These are phyloP conservation scores for Vulpes lagopus DNA, from an alignment of 2,113 vertebrate species.

Conservation along the genomic window DNA sequence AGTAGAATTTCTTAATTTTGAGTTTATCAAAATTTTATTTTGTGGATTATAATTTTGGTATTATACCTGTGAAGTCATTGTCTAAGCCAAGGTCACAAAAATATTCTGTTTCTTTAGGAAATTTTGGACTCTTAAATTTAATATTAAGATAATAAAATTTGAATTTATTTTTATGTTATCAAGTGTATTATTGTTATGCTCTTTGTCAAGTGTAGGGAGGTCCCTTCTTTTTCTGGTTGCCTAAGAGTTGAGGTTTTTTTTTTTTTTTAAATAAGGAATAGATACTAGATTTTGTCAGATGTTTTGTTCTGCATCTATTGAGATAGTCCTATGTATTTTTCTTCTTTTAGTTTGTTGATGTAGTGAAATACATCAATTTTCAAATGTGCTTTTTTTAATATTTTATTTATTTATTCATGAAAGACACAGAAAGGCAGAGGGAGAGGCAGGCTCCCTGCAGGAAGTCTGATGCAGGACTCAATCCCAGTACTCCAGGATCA, in stretches of 20 bases:
- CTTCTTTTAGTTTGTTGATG: not conserved
- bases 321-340: not conserved
- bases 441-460: too few species aligned
- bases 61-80: not conserved
- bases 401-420: too few species aligned
- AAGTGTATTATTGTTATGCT: too few species aligned
- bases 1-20: not conserved
- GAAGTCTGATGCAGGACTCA: too few species aligned
- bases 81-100: not conserved
- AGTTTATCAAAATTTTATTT: not conserved
- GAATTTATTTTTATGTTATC: not conserved
- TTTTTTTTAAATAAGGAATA: not conserved
- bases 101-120: not conserved
- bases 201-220: not conserved
- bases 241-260: too few species aligned
- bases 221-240: not conserved
- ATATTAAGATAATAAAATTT: not conserved
- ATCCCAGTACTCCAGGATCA: too few species aligned
- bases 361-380: not conserved
- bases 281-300: not conserved
- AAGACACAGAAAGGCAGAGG: too few species aligned
- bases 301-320: not conserved
- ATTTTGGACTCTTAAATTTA: not conserved
- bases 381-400: too few species aligned
- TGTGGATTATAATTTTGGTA: not conserved